A percentile compares a stretch with the other conserved stretches of the same genome.
These are phyloP conservation scores for Philonicus albiceps DNA, from an alignment of 2,888 invertebrate species.

Conservation along the genomic window DNA sequence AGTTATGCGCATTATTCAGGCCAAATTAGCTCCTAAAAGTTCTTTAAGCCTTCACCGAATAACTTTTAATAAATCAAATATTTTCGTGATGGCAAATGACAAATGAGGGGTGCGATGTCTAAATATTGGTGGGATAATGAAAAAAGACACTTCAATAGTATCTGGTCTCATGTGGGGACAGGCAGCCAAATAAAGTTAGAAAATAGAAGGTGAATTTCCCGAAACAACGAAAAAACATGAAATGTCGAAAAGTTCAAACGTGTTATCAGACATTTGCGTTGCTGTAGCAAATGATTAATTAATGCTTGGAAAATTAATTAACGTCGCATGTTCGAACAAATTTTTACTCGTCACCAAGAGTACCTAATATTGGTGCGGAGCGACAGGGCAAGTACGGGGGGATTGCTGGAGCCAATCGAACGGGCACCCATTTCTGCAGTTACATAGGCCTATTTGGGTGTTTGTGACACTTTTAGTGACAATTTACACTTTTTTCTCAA, in stretches of 20 bases:
- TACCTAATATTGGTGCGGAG: slow-evolving; percentile 13
- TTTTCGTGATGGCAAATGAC: slow-evolving; percentile 15
- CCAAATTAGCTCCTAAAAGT: neutral
- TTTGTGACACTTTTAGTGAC: slow-evolving; percentile 13
- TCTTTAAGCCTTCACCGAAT: neutral
- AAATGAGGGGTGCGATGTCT: slow-evolving; percentile 32
- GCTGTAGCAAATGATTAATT: slow-evolving; percentile 48
- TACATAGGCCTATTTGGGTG: slow-evolving; percentile 2
- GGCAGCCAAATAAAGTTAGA: neutral
- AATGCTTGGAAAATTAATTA: slow-evolving; percentile 49
- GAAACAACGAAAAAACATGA: slow-evolving; percentile 23
- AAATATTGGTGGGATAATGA: neutral
- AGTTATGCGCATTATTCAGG: neutral
- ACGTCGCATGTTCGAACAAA: slow-evolving; percentile 48
- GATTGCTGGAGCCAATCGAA: neutral
- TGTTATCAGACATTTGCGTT: slow-evolving; percentile 47
- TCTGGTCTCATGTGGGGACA: neutral
- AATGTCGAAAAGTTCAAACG: slow-evolving; percentile 48
- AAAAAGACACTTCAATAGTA: neutral
- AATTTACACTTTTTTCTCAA: neutral
- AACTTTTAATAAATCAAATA: neutral
- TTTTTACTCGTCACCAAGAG: slow-evolving; percentile 44
- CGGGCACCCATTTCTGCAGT: neutral
- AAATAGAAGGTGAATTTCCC: neutral
- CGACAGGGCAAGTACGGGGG: slow-evolving; percentile 11